Percentiles rank a stretch among this genome's conserved stretches.
These are phyloP conservation scores for Homarus americanus DNA, from an alignment of 1,140 invertebrate species.

Conservation along the genomic window DNA sequence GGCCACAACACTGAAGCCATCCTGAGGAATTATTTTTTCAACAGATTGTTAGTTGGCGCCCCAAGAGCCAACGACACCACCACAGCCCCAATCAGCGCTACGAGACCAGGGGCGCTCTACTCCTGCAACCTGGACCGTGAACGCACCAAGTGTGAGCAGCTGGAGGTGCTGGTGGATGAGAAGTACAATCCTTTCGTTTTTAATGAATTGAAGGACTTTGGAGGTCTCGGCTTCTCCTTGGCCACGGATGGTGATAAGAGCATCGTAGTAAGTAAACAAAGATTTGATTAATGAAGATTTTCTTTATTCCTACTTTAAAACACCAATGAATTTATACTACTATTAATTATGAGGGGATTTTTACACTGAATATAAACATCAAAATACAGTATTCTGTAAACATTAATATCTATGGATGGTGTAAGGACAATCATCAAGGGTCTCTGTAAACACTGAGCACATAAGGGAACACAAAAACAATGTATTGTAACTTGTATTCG, in stretches of 20 bases:
- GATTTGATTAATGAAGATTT: neutral
- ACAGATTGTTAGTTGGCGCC: conserved; percentile 26
- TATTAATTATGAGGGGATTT: too few species aligned
- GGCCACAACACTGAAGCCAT: too few species aligned
- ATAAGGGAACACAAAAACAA: too few species aligned
- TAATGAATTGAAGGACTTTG: neutral
- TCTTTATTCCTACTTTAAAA: too few species aligned
- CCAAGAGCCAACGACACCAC: neutral
- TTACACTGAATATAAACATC: too few species aligned
- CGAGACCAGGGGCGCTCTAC: conserved; percentile 16
- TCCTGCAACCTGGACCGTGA: neutral
- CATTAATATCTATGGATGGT: too few species aligned
- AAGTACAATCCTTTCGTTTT: neutral
- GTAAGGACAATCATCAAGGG: too few species aligned
- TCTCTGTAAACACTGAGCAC: too few species aligned
- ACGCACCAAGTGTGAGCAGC: neutral
- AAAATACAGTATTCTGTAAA: too few species aligned
- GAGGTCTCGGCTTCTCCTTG: conserved; percentile 32
- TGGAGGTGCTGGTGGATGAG: neutral
- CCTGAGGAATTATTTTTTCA: too few species aligned
- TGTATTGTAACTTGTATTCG: too few species aligned
- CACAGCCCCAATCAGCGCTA: neutral
- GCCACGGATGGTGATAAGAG: conserved; percentile 12
- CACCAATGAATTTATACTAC: too few species aligned
- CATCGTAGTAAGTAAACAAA: conserved; percentile 21